Percentiles rank a stretch among this genome's conserved stretches.
phyloP scores from a whole-genome alignment of 2,113 vertebrate genomes.

The Triplophysa dalaica region DNA sequence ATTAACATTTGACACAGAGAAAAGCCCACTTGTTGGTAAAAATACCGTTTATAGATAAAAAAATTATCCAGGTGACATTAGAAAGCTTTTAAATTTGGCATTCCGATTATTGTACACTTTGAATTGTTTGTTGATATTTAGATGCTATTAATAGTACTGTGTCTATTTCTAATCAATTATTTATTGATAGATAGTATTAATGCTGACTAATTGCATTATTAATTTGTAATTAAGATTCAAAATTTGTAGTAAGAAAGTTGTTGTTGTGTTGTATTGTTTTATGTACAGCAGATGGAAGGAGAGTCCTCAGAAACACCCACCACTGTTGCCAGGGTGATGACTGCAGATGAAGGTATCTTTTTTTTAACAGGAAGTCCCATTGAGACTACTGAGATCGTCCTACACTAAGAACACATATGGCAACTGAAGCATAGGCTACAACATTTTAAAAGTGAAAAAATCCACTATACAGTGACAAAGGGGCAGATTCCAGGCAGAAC shows the following conservation, averaged over 20 bases:
- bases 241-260: not conserved
- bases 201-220: too few species aligned
- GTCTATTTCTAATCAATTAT: too few species aligned
- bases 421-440: not conserved
- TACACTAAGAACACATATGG: not conserved
- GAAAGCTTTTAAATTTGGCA: too few species aligned
- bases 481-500: not conserved
- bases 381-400: not conserved
- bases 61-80: too few species aligned
- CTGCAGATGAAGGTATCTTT: conserved; percentile 17
- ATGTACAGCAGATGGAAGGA: not conserved
- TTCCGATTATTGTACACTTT: too few species aligned
- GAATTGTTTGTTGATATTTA: too few species aligned
- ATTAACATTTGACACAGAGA: too few species aligned
- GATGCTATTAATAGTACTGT: too few species aligned
- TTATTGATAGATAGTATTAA: too few species aligned
- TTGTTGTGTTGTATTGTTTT: not conserved
- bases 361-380: not conserved
- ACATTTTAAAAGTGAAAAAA: not conserved
- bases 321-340: conserved; percentile 14
- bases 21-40: too few species aligned
- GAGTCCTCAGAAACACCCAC: not conserved
- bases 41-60: too few species aligned
- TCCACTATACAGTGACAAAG: not conserved
- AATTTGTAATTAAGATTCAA: too few species aligned